Evolutionary conservation across 2,113 vertebrate species (phyloP), one percentile per base, ranked within the genome.

Genomic region (Cinclus cinclus): DNA sequence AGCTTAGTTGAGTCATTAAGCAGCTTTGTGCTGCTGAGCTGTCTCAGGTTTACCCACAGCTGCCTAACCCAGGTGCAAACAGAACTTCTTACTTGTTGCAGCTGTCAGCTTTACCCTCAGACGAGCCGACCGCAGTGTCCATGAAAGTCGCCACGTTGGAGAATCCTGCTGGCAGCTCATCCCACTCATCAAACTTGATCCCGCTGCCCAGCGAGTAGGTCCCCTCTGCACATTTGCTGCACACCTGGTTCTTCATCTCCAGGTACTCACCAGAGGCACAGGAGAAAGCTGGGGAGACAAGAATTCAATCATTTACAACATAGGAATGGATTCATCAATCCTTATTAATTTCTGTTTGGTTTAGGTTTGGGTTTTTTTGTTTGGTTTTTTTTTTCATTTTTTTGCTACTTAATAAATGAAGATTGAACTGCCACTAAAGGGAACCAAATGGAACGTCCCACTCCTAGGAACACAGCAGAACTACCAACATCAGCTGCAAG

Each of bases 131-230:
- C 3, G 97, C 93, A 1, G 97, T 98, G 94, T 99, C 99, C 98
- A 99, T 98, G 90, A 98, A 98, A 3, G 99, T 99, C 1, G 99
- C 98, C 91, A 99, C 92, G 8, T 98, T 99, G 95, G 98, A 99
- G 98, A 99, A 99, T 90, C 99, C 99, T 60, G 97, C 95, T 0
- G 99, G 99, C 90, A 99, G 97, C 86, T 98, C 98, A 82, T 99
- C 99, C 99, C 99, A 99, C 86, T 99, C 98, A 7, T 99, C 99
- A 76, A 99, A 99, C 90, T 99, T 99, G 96, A 99, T 98, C 35
- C 99, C 99, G 2, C 99, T 99, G 94, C 99, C 99, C 58, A 99
- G 96, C 0, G 99, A 99, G 96, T 99, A 99, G 95, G 98, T 99
- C 23, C 99, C 99, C 39, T 99, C 98, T 0, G 98, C 98, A 96